phyloP scores from a whole-genome alignment of 2,888 invertebrate species.

The Capitulum mitella region DNA sequence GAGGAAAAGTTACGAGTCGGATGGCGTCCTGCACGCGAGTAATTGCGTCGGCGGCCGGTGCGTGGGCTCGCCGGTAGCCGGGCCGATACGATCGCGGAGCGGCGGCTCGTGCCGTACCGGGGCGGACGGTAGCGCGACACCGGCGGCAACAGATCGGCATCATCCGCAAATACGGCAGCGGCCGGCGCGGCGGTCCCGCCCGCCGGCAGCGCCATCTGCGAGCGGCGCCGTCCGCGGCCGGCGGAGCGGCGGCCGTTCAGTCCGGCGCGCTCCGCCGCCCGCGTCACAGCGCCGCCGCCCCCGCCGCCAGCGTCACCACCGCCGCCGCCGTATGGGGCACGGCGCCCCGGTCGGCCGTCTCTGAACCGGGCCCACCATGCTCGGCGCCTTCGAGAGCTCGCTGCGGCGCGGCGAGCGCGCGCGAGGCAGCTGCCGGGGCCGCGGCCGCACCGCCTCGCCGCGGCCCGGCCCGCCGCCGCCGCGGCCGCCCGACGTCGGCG shows the following conservation, averaged over 20 bases:
- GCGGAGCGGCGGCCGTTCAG: not conserved
- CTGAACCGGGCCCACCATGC: not conserved
- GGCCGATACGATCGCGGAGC: not conserved
- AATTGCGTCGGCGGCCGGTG: no score
- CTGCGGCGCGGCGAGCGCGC: not conserved
- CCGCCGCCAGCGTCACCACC: not conserved
- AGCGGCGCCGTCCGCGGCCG: not conserved
- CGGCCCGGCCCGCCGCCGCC: not conserved
- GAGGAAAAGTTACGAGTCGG: no score
- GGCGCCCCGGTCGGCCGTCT: not conserved
- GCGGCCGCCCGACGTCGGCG: not conserved
- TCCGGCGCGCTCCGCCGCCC: not conserved
- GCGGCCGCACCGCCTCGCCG: not conserved
- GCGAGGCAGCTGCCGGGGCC: not conserved
- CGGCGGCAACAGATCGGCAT: not conserved
- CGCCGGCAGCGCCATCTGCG: not conserved
- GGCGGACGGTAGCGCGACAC: not conserved
- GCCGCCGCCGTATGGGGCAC: not conserved
- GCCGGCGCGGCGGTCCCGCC: not conserved
- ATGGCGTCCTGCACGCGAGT: not conserved
- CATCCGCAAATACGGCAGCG: not conserved
- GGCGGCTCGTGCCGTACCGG: no score
- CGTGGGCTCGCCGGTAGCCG: not conserved
- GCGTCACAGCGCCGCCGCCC: not conserved
- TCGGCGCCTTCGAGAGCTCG: slow-evolving; percentile 5